Base-by-base conservation (phyloP, 2,888 invertebrate genomes). In the Drosophila anomalata region DNA sequence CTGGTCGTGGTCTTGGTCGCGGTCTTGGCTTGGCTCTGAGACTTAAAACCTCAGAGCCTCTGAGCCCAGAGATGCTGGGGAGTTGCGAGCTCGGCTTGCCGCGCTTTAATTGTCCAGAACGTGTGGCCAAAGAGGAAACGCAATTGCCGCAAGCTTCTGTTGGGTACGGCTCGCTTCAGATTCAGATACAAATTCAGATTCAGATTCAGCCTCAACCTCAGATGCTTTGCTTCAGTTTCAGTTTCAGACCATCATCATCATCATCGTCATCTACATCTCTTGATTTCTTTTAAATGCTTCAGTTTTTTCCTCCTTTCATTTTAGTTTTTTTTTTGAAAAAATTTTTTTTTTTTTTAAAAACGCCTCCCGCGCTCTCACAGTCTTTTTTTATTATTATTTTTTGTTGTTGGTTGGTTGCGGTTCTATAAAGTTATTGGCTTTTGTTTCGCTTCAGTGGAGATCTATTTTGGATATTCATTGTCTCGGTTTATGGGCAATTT, bases 101-200 rank as follows among this genome's bases (percentile, higher is more conserved):
- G 73, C 78, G 67, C 79, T 79, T 84, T 87, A 84, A 87, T 84
- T 85, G 87, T 84, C 81, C 85, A 84, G 87, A 78, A 89, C 85
- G 88, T 85, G 87, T 81, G 84, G 79, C 81, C 81, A 83, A 86
- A 86, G 85, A 85, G 78, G 85, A 82, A 85, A 88, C 88, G 79
- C 85, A 88, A 88, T 86, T 88, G 89, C 84, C 79, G 87, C 77
- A 83, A 88, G 88, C 89, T 88, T 88, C 88, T 89, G 89, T 88
- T 87, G 85, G 78, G 74, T 68, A 66, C 51, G 56, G 46, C 56
- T 44, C 55, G 55, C 47, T 17, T 26, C 31, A 51, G 51, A 51
- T 50, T 33, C 50, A 50, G 50, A 33, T 31, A 17, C 48, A 9
- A 11, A 48, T 22, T 31, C 48, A 22, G 44, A 44, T 44, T 55